phyloP scores from a whole-genome alignment of 1,140 invertebrate genomes.

The Homarus americanus region DNA sequence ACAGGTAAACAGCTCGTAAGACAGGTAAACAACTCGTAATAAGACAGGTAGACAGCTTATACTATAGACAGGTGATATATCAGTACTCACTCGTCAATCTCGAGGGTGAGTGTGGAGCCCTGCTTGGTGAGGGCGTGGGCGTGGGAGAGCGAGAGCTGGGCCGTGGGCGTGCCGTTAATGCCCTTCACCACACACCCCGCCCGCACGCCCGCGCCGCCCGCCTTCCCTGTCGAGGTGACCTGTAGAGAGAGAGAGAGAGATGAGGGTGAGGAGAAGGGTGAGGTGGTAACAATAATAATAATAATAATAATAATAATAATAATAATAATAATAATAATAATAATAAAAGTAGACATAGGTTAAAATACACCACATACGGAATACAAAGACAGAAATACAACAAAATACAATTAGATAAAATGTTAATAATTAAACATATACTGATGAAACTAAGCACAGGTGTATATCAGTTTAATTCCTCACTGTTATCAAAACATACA shows the following conservation, averaged over 20 bases:
- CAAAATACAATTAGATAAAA: too few species aligned
- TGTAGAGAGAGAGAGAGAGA: conserved; percentile 77
- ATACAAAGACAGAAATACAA: too few species aligned
- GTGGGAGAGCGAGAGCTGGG: conserved; percentile 85
- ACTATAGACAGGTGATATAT: not conserved
- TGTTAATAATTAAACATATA: too few species aligned
- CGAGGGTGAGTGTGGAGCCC: conserved; percentile 84
- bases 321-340: conserved; percentile 13
- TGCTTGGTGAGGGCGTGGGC: conserved; percentile 86
- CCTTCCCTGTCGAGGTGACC: conserved; percentile 91
- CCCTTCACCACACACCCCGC: conserved; percentile 89
- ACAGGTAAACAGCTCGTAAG: too few species aligned
- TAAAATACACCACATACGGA: too few species aligned
- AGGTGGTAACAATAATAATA: not conserved
- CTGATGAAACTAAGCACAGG: too few species aligned
- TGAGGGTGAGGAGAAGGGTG: not conserved
- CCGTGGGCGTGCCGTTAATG: conserved; percentile 86
- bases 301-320: not conserved
- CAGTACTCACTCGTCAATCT: conserved; percentile 86
- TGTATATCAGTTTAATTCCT: too few species aligned
- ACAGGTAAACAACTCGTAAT: too few species aligned
- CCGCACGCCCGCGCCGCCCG: conserved; percentile 85
- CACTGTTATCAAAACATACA: too few species aligned
- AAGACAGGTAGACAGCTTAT: too few species aligned
- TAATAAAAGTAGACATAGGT: too few species aligned